Evolutionary conservation across 2,888 invertebrate genomes (phyloP), one percentile per base, ranked within the genome.

Genomic region (Melangyna quadrimaculata): DNA sequence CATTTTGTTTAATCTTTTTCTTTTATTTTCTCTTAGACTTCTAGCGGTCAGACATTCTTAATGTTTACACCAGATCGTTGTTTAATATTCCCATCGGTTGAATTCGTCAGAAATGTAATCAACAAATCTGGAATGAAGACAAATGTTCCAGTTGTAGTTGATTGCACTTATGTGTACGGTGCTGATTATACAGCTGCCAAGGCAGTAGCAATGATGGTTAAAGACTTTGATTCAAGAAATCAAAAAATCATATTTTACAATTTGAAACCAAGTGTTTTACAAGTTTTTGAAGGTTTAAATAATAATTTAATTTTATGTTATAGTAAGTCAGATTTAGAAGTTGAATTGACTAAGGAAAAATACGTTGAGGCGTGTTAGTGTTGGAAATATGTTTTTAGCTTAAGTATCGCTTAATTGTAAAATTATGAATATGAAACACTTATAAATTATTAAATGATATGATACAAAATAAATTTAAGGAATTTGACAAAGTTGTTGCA

Each of bases 1-100:
- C 2, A 29, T 17, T 17, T 45, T 0, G 19, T 27, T 5, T 6
- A 9, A n/a, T 12, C 17, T 40, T 29, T 19, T 37, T 12, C n/a
- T 22, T 8, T 29, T 53, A 27, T 12, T 65, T 45, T 77, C 78
- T 67, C 77, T 78, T 92, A 93, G 88, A 93, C 96, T 94, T 93
- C 93, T 83, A 93, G 93, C 51, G 96, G 96, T 74, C 94, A 94
- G 43, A 95, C 96, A 89, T 97, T 96, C 91, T 93, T 97, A 61
- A 95, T 96, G 94, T 93, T 97, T 87, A 97, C 96, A 35, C 97
- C 97, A 9, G 97, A 97, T 92, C 95, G 97, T 87, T 97, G 97
- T 90, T 93, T 98, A 53, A 97, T 97, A 91, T 98, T 97, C 93
- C 97, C 97, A n/a, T 97, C 97, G 0, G 96, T 97, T 81, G 97